A percentile compares a stretch with the other conserved stretches of the same genome.
These are phyloP conservation scores for Piscicola geometra DNA, from an alignment of 2,888 invertebrate genomes.

Conservation along the genomic window DNA sequence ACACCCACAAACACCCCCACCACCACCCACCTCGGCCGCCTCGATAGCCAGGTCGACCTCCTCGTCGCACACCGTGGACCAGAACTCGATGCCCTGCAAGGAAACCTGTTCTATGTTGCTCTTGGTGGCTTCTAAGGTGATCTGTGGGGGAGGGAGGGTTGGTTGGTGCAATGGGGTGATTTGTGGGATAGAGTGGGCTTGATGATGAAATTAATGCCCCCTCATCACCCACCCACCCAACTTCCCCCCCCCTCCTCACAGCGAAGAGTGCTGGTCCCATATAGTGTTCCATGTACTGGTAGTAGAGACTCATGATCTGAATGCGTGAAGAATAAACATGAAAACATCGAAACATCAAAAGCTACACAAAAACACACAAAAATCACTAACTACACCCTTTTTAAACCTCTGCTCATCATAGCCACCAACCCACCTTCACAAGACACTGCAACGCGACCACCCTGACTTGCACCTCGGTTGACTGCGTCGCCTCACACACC, in stretches of 20 bases:
- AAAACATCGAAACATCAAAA: background rate
- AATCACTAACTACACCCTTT: too few species aligned
- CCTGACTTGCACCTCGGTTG: slow-evolving; percentile 79
- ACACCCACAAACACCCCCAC: background rate
- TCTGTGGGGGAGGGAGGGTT: slow-evolving; percentile 59
- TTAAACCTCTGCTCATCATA: too few species aligned
- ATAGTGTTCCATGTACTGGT: slow-evolving; percentile 97
- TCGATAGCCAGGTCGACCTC: slow-evolving; percentile 82
- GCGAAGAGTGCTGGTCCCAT: slow-evolving; percentile 97
- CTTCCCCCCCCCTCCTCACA: too few species aligned
- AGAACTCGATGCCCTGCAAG: slow-evolving; percentile 98
- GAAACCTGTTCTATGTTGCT: slow-evolving; percentile 91
- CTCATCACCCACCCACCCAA: too few species aligned
- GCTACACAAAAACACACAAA: background rate
- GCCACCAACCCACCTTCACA: slow-evolving; percentile 70
- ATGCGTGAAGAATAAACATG: background rate
- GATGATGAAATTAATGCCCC: too few species aligned
- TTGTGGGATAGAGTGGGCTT: too few species aligned
- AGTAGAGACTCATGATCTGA: slow-evolving; percentile 88
- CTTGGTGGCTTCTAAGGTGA: slow-evolving; percentile 96
- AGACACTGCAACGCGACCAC: slow-evolving; percentile 96
- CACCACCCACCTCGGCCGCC: slow-evolving; percentile 67
- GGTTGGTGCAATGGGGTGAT: background rate
- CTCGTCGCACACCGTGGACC: slow-evolving; percentile 99
- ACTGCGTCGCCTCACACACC: slow-evolving; percentile 97